A percentile compares a stretch with the other conserved stretches of the same genome.
Conservation (phyloP, 2,113 vertebrate species). For the Dicentrarchus labrax region DNA sequence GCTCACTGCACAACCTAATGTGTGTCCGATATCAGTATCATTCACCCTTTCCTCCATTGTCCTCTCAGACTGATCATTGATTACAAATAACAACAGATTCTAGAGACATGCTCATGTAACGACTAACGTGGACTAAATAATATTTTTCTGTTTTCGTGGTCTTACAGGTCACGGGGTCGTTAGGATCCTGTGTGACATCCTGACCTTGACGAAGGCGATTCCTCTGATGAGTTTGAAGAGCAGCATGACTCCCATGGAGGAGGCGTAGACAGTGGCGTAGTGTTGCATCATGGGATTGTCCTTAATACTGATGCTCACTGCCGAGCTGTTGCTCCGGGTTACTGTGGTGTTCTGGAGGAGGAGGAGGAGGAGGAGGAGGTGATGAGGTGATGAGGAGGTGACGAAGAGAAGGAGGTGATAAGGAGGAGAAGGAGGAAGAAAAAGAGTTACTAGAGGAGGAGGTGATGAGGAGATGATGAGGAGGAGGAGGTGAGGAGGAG, state of each 20-base stretch:
- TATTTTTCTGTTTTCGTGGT: neutral
- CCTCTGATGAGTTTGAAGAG: conserved; percentile 91
- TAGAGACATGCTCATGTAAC: no score
- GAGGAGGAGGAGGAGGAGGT: neutral
- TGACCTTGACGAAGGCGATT: conserved; percentile 93
- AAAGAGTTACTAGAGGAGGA: neutral
- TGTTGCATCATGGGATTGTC: conserved; percentile 93
- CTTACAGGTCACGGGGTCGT: neutral
- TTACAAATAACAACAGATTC: no score
- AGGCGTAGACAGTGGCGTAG: conserved; percentile 90
- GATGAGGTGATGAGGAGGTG: neutral
- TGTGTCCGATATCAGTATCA: no score
- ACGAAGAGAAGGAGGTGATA: no score
- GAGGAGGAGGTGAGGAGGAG: neutral
- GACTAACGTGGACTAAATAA: no score
- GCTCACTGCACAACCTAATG: no score
- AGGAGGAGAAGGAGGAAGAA: neutral
- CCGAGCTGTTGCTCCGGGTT: conserved; percentile 85
- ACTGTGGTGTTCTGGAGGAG: conserved; percentile 85
- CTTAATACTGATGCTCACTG: conserved; percentile 90
- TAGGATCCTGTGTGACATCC: neutral
- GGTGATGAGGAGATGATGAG: neutral
- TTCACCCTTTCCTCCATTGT: no score
- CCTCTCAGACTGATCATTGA: no score
- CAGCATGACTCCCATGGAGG: conserved; percentile 95